Evolutionary conservation across 2,113 vertebrate genomes (phyloP).

Genomic region (Rallus limicola): DNA sequence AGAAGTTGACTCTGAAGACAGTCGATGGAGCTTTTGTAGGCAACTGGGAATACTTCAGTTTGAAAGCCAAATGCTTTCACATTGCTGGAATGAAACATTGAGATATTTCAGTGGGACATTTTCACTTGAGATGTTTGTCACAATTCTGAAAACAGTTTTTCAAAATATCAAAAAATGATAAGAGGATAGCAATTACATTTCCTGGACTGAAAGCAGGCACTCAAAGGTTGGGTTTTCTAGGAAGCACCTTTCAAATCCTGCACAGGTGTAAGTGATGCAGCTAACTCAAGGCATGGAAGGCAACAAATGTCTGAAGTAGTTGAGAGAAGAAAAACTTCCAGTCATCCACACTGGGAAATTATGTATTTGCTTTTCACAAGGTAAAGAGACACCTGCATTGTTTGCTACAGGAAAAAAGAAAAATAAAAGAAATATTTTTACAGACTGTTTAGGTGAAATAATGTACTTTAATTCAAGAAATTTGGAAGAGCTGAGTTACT

Average conservation of each 20-base stretch:
- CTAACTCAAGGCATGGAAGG: neutral
- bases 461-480: neutral
- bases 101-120: neutral
- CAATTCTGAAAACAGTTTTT: neutral
- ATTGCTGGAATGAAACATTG: neutral
- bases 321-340: neutral
- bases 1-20: neutral
- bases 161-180: neutral
- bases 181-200: neutral
- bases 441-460: neutral
- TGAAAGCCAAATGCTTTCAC: neutral
- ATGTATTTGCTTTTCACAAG: neutral
- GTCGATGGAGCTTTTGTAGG: neutral
- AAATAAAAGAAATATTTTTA: neutral
- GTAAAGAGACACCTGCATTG: neutral
- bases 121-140: neutral
- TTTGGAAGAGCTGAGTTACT: neutral
- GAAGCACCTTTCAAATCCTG: neutral
- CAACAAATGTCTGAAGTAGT: neutral
- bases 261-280: neutral
- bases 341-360: neutral
- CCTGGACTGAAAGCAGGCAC: neutral
- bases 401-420: neutral
- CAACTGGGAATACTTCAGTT: neutral
- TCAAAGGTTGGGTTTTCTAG: neutral